Percentiles rank a stretch among this genome's conserved stretches.
Evolutionary conservation across 2,888 invertebrate species (phyloP).

Genomic region (Sericinus montela): DNA sequence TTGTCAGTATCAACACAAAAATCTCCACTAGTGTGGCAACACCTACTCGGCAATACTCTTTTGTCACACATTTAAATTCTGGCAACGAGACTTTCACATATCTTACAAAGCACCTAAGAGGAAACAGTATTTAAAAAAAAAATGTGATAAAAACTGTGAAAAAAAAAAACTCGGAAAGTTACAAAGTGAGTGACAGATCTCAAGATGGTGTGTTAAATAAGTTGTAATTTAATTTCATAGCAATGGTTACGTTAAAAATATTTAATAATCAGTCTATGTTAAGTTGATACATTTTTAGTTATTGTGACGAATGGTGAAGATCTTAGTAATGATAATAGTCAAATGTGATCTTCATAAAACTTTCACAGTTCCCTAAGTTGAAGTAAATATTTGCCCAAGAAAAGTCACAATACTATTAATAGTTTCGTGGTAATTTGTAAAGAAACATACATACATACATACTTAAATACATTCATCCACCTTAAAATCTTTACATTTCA

Average conservation of each 20-base stretch:
- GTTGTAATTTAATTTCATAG: conserved; percentile 63
- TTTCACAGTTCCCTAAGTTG: conserved; percentile 23
- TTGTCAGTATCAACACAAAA: conserved; percentile 45
- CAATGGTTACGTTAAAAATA: conserved; percentile 44
- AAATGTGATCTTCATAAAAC: conserved; percentile 45
- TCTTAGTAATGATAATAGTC: conserved; percentile 37
- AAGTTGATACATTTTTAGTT: conserved; percentile 18
- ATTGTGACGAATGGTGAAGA: conserved; percentile 10
- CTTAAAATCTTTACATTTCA: no score
- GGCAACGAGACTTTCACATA: conserved; percentile 37
- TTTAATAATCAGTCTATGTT: conserved; percentile 19
- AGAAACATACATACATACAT: no score
- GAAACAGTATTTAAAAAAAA: conserved; percentile 66
- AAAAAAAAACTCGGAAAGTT: conserved; percentile 47
- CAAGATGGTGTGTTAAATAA: conserved; percentile 58
- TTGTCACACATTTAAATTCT: conserved; percentile 30
- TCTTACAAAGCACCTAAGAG: conserved; percentile 42
- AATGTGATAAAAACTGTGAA: conserved; percentile 72
- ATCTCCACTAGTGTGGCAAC: conserved; percentile 51
- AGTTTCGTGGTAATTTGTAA: no score
- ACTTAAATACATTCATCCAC: no score
- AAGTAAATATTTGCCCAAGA: no score
- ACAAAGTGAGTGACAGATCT: conserved; percentile 74
- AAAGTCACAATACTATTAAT: no score
- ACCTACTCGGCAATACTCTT: conserved; percentile 25